These are phyloP conservation scores for Borostomias antarcticus DNA, from an alignment of 2,797 vertebrate genomes.

Conservation along the genomic window DNA sequence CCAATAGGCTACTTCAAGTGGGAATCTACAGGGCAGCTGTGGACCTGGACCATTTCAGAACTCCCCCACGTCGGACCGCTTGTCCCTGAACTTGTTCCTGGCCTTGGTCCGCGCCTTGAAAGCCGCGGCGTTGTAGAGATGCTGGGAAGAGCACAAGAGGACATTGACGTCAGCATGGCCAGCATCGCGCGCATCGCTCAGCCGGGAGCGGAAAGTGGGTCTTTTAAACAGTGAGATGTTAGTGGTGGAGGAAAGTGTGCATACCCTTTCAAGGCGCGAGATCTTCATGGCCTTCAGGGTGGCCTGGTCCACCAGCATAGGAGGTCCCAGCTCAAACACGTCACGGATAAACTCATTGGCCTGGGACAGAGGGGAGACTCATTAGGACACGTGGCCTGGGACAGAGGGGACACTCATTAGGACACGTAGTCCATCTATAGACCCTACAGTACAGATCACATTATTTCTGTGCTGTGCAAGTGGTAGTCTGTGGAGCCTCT, in stretches of 20 bases:
- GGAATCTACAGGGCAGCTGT: background rate
- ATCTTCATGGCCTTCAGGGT: constrained; percentile 95
- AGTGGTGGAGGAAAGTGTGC: background rate
- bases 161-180: too few relatives aligned
- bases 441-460: too few relatives aligned
- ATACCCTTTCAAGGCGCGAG: constrained; percentile 93
- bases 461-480: too few relatives aligned
- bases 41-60: too few relatives aligned
- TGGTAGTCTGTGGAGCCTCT: too few relatives aligned
- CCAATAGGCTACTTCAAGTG: constrained; percentile 3
- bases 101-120: constrained; percentile 99
- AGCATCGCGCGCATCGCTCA: too few relatives aligned
- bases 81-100: constrained; percentile 95
- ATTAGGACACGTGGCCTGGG: background rate
- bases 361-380: constrained; percentile 60
- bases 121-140: constrained; percentile 95
- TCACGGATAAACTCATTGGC: constrained; percentile 96
- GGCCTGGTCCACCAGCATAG: constrained; percentile 88
- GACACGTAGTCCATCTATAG: too few relatives aligned
- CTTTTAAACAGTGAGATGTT: too few relatives aligned
- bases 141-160: constrained; percentile 74
- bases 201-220: too few relatives aligned
- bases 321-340: constrained; percentile 96
- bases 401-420: too few relatives aligned
- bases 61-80: constrained; percentile 93